Conservation (phyloP, 2,797 vertebrate genomes). For the Microctenopoma lineatum region DNA sequence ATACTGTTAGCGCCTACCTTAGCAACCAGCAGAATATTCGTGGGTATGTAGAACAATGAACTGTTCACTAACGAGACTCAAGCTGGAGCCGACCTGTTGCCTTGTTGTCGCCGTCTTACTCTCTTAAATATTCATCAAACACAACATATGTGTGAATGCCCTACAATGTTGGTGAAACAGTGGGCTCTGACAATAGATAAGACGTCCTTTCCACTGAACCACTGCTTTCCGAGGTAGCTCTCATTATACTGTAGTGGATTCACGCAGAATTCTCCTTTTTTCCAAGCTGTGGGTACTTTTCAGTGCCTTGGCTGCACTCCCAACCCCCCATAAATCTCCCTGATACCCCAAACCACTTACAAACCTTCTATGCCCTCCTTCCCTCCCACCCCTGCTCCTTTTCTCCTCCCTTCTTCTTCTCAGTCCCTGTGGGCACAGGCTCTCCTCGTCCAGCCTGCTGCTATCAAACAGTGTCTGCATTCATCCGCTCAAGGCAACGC, state of each 20-base stretch:
- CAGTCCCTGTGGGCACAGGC: constrained; percentile 54
- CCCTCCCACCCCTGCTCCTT: constrained; percentile 39
- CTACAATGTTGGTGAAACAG: no score
- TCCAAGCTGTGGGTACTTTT: constrained; percentile 47
- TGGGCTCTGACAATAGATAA: no score
- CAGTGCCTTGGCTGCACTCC: constrained; percentile 46
- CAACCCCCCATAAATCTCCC: constrained; percentile 68
- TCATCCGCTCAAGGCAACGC: constrained; percentile 68
- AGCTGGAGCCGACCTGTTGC: constrained; percentile 12
- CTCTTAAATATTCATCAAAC: background rate
- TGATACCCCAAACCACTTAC: constrained; percentile 73
- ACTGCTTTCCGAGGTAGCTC: constrained; percentile 1
- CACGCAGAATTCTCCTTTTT: constrained; percentile 28
- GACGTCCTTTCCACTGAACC: constrained; percentile 3
- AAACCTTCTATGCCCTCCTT: constrained; percentile 54
- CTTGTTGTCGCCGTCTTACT: background rate
- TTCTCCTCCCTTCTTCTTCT: constrained; percentile 38
- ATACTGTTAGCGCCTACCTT: constrained; percentile 31
- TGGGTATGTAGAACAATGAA: constrained; percentile 38
- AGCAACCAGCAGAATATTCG: constrained; percentile 37
- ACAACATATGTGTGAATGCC: background rate
- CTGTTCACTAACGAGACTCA: constrained; percentile 4
- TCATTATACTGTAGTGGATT: constrained; percentile 26
- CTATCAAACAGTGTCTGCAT: constrained; percentile 81
- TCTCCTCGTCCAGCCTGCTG: constrained; percentile 77